These are phyloP conservation scores for Heteractis magnifica DNA, from an alignment of 92 coral and sea anemone species.

Conservation along the genomic window DNA sequence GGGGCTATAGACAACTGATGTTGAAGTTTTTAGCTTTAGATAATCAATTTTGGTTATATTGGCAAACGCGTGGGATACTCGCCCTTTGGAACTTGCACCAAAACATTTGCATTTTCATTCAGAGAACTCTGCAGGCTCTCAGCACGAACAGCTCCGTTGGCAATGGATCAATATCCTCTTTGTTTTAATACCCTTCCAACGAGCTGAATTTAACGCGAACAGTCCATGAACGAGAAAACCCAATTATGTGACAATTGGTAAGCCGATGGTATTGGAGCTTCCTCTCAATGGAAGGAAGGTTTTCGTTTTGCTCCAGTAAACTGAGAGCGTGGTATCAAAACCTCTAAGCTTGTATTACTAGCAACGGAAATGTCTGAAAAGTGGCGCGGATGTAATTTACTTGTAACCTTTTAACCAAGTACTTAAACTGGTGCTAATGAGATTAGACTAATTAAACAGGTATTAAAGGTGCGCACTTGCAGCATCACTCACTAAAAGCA, in stretches of 20 bases:
- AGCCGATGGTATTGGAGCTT: background rate
- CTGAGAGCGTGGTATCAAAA: background rate
- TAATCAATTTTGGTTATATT: background rate
- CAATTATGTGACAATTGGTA: background rate
- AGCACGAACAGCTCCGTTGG: constrained; percentile 7
- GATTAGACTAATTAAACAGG: constrained; percentile 4
- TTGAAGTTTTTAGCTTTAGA: background rate
- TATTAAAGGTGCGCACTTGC: background rate
- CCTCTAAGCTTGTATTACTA: background rate
- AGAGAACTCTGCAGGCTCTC: constrained; percentile 7
- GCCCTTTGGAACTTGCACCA: background rate
- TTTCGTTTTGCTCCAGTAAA: background rate
- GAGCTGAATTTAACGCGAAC: background rate
- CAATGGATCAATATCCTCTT: background rate
- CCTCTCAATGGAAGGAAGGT: background rate
- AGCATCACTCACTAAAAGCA: background rate
- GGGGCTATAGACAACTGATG: background rate
- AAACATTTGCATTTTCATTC: background rate
- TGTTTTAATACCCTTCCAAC: background rate
- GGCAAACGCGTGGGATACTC: background rate
- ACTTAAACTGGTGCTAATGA: constrained; percentile 3
- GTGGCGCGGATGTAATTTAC: background rate
- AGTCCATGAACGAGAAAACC: background rate
- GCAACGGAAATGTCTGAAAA: background rate
- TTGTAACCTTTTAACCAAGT: background rate